Percentiles rank a stretch among this genome's conserved stretches.
phyloP scores from a whole-genome alignment of 2,113 vertebrate genomes.

The Arvicanthis niloticus region DNA sequence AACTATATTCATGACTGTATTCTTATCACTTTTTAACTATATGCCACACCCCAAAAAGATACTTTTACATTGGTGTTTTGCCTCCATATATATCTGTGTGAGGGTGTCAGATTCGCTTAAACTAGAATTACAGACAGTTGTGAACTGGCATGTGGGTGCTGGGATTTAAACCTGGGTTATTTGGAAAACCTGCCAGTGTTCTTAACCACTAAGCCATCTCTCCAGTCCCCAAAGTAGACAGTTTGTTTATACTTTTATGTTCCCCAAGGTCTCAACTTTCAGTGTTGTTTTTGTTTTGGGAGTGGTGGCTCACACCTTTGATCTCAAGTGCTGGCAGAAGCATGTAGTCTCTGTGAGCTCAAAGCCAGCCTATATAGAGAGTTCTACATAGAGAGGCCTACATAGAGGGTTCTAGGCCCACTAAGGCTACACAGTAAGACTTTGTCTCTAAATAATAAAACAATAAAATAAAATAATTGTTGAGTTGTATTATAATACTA shows the following conservation, averaged over 20 bases:
- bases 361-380: neutral
- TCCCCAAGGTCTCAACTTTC: neutral
- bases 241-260: neutral
- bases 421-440: neutral
- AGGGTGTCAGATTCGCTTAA: too few relatives aligned
- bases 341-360: neutral
- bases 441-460: neutral
- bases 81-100: too few relatives aligned
- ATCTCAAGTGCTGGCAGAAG: neutral
- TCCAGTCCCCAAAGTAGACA: neutral
- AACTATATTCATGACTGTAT: neutral
- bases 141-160: too few relatives aligned
- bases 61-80: neutral
- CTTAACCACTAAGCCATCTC: too few relatives aligned
- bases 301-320: neutral
- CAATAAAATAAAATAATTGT: neutral
- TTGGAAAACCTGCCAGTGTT: too few relatives aligned
- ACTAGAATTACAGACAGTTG: too few relatives aligned
- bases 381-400: too few relatives aligned
- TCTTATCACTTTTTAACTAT: neutral
- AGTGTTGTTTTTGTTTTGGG: neutral
- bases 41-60: neutral
- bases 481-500: neutral
- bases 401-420: neutral
- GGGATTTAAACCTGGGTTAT: too few relatives aligned